Conservation (phyloP, 2,888 invertebrate species). For the Xanthostigma xanthostigma region DNA sequence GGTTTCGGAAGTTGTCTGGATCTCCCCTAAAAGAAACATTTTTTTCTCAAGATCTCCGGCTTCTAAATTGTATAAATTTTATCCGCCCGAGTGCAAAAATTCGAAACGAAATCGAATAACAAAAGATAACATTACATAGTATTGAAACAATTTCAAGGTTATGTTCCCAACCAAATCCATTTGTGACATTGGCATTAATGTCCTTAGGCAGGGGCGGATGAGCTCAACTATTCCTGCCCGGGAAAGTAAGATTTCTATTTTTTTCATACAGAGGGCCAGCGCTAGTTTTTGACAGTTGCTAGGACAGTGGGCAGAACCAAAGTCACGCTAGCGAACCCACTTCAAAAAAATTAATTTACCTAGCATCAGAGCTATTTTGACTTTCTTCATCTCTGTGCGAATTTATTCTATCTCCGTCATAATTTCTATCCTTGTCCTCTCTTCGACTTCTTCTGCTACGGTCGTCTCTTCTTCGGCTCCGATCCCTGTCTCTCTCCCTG, state of each 20-base stretch:
- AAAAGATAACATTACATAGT: conserved; percentile 11
- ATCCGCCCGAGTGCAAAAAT: neutral
- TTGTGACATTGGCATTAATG: too few relatives aligned
- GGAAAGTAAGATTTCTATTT: too few relatives aligned
- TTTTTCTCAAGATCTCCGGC: too few relatives aligned
- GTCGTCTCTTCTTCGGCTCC: conserved; percentile 26
- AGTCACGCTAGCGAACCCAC: neutral
- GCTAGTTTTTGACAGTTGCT: too few relatives aligned
- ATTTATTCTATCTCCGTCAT: conserved; percentile 16
- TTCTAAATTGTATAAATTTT: neutral
- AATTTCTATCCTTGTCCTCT: conserved; percentile 23
- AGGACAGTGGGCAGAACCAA: too few relatives aligned
- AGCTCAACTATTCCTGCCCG: too few relatives aligned
- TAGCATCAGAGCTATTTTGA: conserved; percentile 8
- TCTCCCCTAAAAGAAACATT: neutral
- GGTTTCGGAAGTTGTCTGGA: conserved; percentile 26
- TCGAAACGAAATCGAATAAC: neutral
- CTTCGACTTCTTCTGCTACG: conserved; percentile 20
- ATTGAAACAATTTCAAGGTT: conserved; percentile 6
- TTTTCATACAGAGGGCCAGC: too few relatives aligned
- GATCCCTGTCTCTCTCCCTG: conserved; percentile 22
- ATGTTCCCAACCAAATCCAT: too few relatives aligned
- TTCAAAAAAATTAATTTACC: conserved; percentile 3
- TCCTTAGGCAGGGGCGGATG: too few relatives aligned
- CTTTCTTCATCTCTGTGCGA: conserved; percentile 10